Evolutionary conservation across 2,888 invertebrate genomes (phyloP).

Genomic region (Acanthosepion pharaonis): DNA sequence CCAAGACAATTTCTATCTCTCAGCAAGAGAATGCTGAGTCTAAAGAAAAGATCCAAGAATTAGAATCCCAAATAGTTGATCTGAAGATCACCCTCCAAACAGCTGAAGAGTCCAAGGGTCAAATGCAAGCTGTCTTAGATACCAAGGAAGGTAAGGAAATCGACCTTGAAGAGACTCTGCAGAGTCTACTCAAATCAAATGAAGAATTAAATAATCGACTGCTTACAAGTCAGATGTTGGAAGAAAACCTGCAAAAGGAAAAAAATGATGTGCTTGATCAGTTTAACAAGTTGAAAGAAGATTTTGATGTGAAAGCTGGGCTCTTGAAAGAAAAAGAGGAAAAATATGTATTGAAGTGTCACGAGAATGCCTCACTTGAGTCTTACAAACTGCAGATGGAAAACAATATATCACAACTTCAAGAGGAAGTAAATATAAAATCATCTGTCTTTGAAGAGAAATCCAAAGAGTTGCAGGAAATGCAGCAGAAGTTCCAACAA

Average conservation of each 20-base stretch:
- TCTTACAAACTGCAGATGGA: constrained; percentile 50
- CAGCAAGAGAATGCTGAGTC: background rate
- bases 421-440: constrained; percentile 59
- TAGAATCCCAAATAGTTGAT: background rate
- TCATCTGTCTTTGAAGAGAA: constrained; percentile 49
- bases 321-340: constrained; percentile 49
- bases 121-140: constrained; percentile 50
- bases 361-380: constrained; percentile 25
- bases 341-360: constrained; percentile 35
- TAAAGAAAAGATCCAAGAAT: background rate
- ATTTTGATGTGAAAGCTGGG: constrained; percentile 52
- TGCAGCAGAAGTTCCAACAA: constrained; percentile 58
- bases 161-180: constrained; percentile 57
- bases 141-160: constrained; percentile 56
- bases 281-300: constrained; percentile 50
- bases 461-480: constrained; percentile 49
- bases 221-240: constrained; percentile 54
- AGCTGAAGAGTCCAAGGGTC: constrained; percentile 51
- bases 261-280: constrained; percentile 54
- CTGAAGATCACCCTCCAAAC: background rate
- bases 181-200: constrained; percentile 55
- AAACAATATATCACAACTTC: constrained; percentile 52
- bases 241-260: constrained; percentile 55
- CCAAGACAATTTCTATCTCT: background rate
- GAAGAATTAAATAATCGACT: constrained; percentile 57